phyloP scores from a whole-genome alignment of 2,888 invertebrate genomes.

The Criorhina ranunculi region DNA sequence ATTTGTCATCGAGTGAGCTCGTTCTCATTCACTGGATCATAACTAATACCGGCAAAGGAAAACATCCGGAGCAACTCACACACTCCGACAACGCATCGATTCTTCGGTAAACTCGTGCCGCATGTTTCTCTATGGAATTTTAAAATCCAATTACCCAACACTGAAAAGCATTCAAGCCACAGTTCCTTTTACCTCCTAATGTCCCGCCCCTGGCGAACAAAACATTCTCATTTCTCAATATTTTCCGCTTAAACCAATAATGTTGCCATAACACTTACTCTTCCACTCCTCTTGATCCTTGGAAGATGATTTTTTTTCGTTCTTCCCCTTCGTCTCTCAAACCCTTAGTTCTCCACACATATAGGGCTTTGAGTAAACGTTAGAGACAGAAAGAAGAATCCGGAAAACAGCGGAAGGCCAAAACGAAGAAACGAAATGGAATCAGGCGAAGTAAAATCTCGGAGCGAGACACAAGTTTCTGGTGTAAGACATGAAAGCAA shows the following conservation, averaged over 20 bases:
- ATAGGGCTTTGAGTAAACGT: constrained; percentile 10
- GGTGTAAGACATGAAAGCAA: constrained; percentile 73
- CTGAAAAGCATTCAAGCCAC: constrained; percentile 61
- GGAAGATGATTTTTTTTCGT: constrained; percentile 36
- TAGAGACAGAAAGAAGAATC: constrained; percentile 20
- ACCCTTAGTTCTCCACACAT: constrained; percentile 3
- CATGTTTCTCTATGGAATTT: constrained; percentile 64
- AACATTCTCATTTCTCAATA: constrained; percentile 70
- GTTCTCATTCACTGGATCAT: constrained; percentile 65
- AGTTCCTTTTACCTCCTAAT: constrained; percentile 15
- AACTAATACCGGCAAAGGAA: constrained; percentile 65
- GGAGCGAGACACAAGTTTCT: constrained; percentile 61
- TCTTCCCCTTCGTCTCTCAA: constrained; percentile 3
- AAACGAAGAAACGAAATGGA: background rate
- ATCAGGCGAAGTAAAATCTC: constrained; percentile 55
- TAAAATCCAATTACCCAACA: constrained; percentile 74
- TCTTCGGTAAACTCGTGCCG: constrained; percentile 38
- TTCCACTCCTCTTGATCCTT: constrained; percentile 57
- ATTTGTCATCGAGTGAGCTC: constrained; percentile 61
- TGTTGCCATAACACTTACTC: constrained; percentile 70
- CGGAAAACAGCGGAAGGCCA: constrained; percentile 20
- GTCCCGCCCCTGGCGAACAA: constrained; percentile 28
- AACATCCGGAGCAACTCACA: constrained; percentile 57
- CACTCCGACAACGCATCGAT: constrained; percentile 19
- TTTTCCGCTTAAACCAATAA: constrained; percentile 75